Conservation (phyloP, 2,113 vertebrate species). For the Ariopsis seemanni region DNA sequence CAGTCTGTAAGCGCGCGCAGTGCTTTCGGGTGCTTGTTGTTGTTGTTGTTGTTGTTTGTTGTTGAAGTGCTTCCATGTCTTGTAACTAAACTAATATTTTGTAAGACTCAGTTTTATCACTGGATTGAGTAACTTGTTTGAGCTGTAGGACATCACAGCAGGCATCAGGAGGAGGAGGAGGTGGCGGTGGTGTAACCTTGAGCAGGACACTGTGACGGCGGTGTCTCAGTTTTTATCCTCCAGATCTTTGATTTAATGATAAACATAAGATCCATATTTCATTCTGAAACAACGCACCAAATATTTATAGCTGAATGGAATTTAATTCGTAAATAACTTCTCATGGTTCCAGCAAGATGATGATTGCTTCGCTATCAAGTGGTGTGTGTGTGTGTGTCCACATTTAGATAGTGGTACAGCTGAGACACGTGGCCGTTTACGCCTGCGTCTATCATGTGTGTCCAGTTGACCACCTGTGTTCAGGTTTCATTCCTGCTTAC, state of each 20-base stretch:
- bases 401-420: too few species aligned
- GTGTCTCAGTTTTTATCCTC: not conserved
- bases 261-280: not conserved
- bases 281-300: not conserved
- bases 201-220: not conserved
- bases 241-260: not conserved
- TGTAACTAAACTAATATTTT: not conserved
- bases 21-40: not conserved
- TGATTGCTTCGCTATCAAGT: not conserved
- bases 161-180: not conserved
- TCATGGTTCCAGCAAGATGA: not conserved
- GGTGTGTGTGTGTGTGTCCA: not conserved
- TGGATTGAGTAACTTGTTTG: not conserved
- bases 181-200: not conserved
- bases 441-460: too few species aligned
- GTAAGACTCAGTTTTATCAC: not conserved
- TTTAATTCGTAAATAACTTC: not conserved
- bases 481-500: too few species aligned
- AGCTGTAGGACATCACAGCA: not conserved
- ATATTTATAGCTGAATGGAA: not conserved
- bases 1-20: slow-evolving; percentile 46
- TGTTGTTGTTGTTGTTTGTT: not conserved
- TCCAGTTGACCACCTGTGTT: too few species aligned
- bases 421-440: too few species aligned
- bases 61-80: not conserved